phyloP scores from a whole-genome alignment of 2,797 vertebrate species.

The Chromis chromis region DNA sequence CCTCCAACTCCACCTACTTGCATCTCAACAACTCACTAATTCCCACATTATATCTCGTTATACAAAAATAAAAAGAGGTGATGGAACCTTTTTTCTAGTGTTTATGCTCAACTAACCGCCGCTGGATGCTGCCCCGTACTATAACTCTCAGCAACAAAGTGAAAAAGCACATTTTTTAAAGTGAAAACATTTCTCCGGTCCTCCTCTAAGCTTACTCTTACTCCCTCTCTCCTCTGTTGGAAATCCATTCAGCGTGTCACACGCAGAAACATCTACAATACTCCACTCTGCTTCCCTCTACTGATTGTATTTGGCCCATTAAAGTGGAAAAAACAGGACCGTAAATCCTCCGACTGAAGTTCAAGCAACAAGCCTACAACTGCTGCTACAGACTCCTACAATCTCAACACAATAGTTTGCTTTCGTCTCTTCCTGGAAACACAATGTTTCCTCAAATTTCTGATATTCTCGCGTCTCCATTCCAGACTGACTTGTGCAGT shows the following conservation, averaged over 20 bases:
- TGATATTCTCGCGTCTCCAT: background rate
- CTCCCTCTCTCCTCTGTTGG: constrained; percentile 17
- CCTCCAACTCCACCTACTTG: background rate
- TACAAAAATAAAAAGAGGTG: background rate
- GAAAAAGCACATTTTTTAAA: background rate
- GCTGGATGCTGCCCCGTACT: background rate
- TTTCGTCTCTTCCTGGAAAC: background rate
- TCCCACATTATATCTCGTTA: background rate
- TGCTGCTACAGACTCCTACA: background rate
- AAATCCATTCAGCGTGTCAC: constrained; percentile 18
- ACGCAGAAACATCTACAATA: constrained; percentile 20
- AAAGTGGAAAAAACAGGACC: constrained; percentile 22
- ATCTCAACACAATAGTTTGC: background rate
- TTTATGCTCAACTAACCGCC: background rate
- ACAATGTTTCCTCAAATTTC: background rate
- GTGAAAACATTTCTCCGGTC: background rate
- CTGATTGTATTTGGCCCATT: constrained; percentile 38
- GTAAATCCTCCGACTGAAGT: background rate
- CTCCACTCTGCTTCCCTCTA: constrained; percentile 6
- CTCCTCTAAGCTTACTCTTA: background rate
- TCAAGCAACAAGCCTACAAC: constrained; percentile 7
- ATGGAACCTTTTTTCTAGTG: too few relatives aligned
- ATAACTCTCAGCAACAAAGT: too few relatives aligned
- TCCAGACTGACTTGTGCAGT: too few relatives aligned
- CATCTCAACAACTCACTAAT: background rate